Evolutionary conservation across 2,113 vertebrate genomes (phyloP).

Genomic region (Sprattus sprattus): DNA sequence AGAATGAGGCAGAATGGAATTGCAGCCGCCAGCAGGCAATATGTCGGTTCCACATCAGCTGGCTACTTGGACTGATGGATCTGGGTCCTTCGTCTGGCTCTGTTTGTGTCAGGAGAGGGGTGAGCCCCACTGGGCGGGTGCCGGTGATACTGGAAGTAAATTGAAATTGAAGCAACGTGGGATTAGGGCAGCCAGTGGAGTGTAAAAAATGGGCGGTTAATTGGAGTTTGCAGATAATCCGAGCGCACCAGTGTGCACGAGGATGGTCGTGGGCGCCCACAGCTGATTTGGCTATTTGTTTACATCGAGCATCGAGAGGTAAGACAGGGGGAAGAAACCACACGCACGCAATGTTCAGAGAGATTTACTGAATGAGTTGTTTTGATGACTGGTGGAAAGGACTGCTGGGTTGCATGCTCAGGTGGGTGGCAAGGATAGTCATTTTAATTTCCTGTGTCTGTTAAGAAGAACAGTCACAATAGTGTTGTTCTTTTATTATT

Average conservation of each 20-base stretch:
- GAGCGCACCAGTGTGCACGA: background rate
- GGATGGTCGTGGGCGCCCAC: background rate
- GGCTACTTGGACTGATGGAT: background rate
- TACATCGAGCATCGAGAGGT: background rate
- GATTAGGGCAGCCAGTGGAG: conserved; percentile 32
- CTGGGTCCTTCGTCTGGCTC: background rate
- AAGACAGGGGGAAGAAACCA: background rate
- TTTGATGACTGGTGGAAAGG: background rate
- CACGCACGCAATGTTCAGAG: background rate
- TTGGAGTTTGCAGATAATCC: conserved; percentile 32
- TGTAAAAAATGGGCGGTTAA: conserved; percentile 25
- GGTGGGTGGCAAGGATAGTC: background rate
- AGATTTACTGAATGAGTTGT: background rate
- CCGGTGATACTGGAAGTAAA: conserved; percentile 29
- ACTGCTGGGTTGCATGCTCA: background rate
- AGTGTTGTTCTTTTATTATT: background rate
- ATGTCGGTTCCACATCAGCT: background rate
- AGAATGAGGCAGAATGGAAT: background rate
- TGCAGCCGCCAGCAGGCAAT: conserved; percentile 14
- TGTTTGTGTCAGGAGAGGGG: background rate
- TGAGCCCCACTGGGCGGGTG: background rate
- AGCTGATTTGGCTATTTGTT: conserved; percentile 9
- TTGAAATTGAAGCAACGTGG: conserved; percentile 14
- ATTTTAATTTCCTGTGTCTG: background rate
- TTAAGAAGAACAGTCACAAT: background rate